phyloP scores from a whole-genome alignment of 2,113 vertebrate species.

The Gymnogyps californianus region DNA sequence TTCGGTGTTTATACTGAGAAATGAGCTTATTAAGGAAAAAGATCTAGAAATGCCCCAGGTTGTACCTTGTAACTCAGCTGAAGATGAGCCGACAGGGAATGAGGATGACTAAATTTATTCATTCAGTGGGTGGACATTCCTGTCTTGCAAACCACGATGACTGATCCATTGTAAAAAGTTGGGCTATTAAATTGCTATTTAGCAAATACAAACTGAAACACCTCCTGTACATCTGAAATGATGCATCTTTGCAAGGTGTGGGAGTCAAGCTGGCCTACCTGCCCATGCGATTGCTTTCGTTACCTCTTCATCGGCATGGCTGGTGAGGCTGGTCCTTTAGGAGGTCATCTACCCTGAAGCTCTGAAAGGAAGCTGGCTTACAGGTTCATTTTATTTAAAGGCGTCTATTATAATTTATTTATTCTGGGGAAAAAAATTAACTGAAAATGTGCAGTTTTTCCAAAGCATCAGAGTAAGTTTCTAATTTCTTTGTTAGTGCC shows the following conservation, averaged over 20 bases:
- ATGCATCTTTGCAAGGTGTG: not conserved
- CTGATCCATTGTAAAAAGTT: not conserved
- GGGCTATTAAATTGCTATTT: not conserved
- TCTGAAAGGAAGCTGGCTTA: not conserved
- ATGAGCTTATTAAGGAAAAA: not conserved
- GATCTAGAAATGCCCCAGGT: not conserved
- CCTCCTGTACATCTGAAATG: not conserved
- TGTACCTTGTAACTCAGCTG: not conserved
- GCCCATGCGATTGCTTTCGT: rapidly evolving
- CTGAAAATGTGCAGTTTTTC: not conserved
- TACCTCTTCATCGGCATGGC: not conserved
- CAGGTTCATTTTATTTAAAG: not conserved
- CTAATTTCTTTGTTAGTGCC: not conserved
- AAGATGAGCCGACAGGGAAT: not conserved
- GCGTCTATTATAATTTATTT: not conserved
- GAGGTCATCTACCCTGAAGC: not conserved
- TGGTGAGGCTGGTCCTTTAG: not conserved
- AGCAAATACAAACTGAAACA: not conserved
- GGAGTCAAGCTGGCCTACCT: not conserved
- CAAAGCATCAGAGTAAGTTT: rapidly evolving
- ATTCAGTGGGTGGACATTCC: constrained; percentile 37
- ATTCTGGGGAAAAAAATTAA: not conserved
- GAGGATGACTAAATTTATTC: constrained; percentile 35
- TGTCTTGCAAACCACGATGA: constrained; percentile 1
- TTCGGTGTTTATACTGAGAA: not conserved